Evolutionary conservation across 2,888 invertebrate genomes (phyloP), one percentile per base, ranked within the genome.

Genomic region (Pachydiplax longipennis): DNA sequence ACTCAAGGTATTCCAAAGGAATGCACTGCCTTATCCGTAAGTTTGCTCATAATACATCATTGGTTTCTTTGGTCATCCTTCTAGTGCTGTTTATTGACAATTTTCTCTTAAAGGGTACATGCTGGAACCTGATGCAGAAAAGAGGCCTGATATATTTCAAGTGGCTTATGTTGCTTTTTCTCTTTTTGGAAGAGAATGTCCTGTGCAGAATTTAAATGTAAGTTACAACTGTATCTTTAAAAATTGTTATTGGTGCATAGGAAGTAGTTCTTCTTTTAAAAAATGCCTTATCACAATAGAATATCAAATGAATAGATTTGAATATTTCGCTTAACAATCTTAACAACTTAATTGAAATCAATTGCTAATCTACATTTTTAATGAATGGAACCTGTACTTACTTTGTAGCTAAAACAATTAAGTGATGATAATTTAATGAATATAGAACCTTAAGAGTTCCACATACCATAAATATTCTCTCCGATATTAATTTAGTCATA

Each of bases 81-180:
- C 31, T 81, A 18, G 25, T 18, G 25, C 13, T 15, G n/a, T 40
- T 44, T 90, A 35, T 0, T 44, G 12, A 80, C 58, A 35, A 65
- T 90, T 31, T 90, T 91, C 81, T 92, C 92, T 94, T 94, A 81
- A 93, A 96, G 96, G 96, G 92, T 98, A 96, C 93, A 97, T 98
- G 96, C 95, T 98, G 92, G 97, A 98, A 93, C 96, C 97, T 82
- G 97, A 98, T 94, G 96, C 97, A 82, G 97, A 97, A 91, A 95
- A 95, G 92, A 94, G 98, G 92, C 98, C 98, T 18, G 98, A 98
- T 94, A 98, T 98, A 93, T 98, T 96, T 94, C 97, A 98, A 95
- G 97, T 97, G 82, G 96, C 97, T 92, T 95, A 95, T 93, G 94
- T 97, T 92, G 97, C 97, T 91, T 98, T 97, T 94, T 95, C 95